Evolutionary conservation across 2,113 vertebrate genomes (phyloP).

Genomic region (Aspidoscelis tigris): DNA sequence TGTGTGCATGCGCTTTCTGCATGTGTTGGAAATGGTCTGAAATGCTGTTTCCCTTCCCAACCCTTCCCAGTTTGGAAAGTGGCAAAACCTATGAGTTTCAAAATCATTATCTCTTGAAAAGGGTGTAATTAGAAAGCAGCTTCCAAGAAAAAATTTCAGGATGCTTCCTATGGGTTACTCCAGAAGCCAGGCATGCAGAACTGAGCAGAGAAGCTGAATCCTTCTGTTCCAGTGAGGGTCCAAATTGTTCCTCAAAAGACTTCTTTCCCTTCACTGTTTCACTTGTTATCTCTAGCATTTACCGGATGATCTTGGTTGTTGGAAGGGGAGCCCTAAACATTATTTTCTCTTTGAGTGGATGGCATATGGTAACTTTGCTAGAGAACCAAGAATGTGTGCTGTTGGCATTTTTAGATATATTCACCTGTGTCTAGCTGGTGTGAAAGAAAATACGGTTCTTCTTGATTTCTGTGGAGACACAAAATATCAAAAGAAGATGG

Average conservation of each 20-base stretch:
- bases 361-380: not conserved
- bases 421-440: not conserved
- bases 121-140: too few species aligned
- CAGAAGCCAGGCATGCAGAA: too few species aligned
- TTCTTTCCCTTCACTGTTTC: not conserved
- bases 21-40: too few species aligned
- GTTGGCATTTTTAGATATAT: not conserved
- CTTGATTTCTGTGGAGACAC: not conserved
- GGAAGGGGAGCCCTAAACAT: not conserved
- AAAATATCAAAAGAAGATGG: not conserved
- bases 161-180: not conserved
- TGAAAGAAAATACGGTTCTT: not conserved
- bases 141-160: too few species aligned
- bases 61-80: not conserved
- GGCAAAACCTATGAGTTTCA: not conserved
- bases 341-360: too few species aligned
- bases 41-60: too few species aligned
- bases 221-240: too few species aligned
- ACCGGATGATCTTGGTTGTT: not conserved
- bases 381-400: not conserved
- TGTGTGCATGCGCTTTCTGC: too few species aligned
- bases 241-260: not conserved
- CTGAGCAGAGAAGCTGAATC: not conserved
- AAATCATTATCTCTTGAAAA: not conserved
- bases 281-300: not conserved